phyloP scores from a whole-genome alignment of 2,888 invertebrate genomes.

The Lepidonotus clava region DNA sequence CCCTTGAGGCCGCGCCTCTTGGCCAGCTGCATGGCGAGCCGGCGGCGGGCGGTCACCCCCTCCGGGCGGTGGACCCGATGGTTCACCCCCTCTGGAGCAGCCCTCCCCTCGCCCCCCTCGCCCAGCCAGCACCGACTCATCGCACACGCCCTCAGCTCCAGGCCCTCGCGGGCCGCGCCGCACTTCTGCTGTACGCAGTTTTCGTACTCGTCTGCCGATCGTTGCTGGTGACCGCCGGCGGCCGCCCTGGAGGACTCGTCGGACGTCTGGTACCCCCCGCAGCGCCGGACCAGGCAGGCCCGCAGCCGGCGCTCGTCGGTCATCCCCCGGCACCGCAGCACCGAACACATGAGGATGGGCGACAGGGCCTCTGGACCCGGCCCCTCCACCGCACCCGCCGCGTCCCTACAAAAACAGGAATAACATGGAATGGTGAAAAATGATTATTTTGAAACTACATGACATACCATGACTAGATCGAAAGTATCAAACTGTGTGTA shows the following conservation, averaged over 20 bases:
- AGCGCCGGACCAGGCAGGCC: background rate
- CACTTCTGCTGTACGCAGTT: background rate
- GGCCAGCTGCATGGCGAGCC: background rate
- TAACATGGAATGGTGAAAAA: background rate
- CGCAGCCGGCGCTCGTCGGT: background rate
- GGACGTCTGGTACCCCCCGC: background rate
- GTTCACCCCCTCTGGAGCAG: no score
- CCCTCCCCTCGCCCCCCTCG: background rate
- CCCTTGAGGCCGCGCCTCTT: background rate
- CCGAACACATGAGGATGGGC: background rate
- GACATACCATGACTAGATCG: no score
- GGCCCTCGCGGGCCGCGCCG: background rate
- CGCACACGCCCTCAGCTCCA: background rate
- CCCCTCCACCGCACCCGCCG: background rate
- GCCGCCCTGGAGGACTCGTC: background rate
- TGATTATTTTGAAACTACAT: no score
- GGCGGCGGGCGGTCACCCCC: no score
- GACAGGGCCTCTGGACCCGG: background rate
- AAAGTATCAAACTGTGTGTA: no score
- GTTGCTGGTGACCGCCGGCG: no score
- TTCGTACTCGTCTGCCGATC: background rate
- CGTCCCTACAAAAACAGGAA: background rate
- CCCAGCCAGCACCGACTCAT: background rate
- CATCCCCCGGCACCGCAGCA: background rate
- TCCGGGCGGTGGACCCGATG: no score